phyloP scores from a whole-genome alignment of 1,140 invertebrate species.

The Drosophila yakuba region DNA sequence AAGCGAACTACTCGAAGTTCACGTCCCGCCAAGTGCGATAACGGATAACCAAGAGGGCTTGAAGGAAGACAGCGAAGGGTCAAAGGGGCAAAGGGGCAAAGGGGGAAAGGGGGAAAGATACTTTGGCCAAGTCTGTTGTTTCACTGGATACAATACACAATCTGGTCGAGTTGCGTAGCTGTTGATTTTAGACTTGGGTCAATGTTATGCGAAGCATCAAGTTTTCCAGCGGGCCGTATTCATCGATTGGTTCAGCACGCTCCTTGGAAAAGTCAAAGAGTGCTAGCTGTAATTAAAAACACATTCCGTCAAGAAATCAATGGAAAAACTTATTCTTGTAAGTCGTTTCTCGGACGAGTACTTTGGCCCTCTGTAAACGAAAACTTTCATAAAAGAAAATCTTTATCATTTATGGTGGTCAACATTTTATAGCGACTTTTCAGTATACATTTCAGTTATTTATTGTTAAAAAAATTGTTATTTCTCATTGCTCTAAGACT shows the following conservation, averaged over 20 bases:
- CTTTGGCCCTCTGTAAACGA: too few relatives aligned
- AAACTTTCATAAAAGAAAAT: too few relatives aligned
- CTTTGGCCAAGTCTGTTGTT: constrained; percentile 35
- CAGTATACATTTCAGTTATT: too few relatives aligned
- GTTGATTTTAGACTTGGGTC: constrained; percentile 29
- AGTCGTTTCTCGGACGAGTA: too few relatives aligned
- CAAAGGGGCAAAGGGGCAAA: neutral
- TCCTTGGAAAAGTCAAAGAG: too few relatives aligned
- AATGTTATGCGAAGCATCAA: constrained; percentile 32
- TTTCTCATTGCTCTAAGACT: too few relatives aligned
- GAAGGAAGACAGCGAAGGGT: neutral
- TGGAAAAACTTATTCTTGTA: too few relatives aligned
- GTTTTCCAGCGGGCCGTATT: neutral
- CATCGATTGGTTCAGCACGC: constrained; percentile 10
- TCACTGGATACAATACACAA: constrained; percentile 26
- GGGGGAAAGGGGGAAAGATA: constrained; percentile 7
- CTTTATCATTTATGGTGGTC: too few relatives aligned
- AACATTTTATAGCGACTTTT: too few relatives aligned
- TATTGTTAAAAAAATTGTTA: too few relatives aligned
- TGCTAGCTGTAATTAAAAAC: neutral
- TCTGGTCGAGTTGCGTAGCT: constrained; percentile 5
- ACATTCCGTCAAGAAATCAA: too few relatives aligned
- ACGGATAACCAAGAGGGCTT: constrained; percentile 16
- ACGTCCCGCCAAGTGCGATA: constrained; percentile 33
- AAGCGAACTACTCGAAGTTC: constrained; percentile 10